Conservation (phyloP, 1,140 invertebrate genomes). For the Dermatophagoides farinae region DNA sequence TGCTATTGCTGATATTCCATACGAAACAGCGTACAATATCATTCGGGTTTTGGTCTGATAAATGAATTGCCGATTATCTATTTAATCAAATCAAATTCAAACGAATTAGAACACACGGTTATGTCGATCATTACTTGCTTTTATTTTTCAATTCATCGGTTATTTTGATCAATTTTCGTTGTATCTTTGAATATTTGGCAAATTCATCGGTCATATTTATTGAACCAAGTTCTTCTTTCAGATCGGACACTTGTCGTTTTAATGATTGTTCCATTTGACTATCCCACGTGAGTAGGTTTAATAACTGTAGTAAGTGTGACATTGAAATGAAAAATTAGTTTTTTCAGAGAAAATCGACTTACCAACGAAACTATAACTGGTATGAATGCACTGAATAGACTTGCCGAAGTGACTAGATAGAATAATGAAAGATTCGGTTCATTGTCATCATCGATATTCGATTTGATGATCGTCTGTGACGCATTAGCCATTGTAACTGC, state of each 20-base stretch:
- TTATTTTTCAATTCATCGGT: conserved; percentile 26
- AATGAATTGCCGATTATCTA: neutral
- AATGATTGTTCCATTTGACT: conserved; percentile 21
- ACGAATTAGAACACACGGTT: neutral
- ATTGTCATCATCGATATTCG: too few species aligned
- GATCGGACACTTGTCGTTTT: conserved; percentile 23
- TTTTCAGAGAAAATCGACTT: neutral
- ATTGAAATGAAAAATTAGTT: neutral
- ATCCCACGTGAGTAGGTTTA: conserved; percentile 16
- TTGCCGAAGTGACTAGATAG: conserved; percentile 14
- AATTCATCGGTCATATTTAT: conserved; percentile 37
- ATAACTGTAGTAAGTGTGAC: conserved; percentile 19
- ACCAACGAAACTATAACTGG: conserved; percentile 17
- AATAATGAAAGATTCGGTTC: conserved; percentile 10
- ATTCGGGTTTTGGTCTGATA: neutral
- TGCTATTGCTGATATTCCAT: conserved; percentile 1
- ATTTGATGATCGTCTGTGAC: too few species aligned
- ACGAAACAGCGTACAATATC: conserved; percentile 3
- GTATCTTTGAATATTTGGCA: conserved; percentile 35
- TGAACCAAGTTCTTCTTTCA: conserved; percentile 29
- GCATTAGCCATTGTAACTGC: too few species aligned
- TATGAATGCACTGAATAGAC: conserved; percentile 15
- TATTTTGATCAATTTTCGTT: conserved; percentile 31
- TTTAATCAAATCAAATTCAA: neutral
- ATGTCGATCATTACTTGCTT: conserved; percentile 20